Percentiles rank a stretch among this genome's conserved stretches.
These are phyloP conservation scores for Sterrhoptilus dennistouni DNA, from an alignment of 2,113 vertebrate species.

Conservation along the genomic window DNA sequence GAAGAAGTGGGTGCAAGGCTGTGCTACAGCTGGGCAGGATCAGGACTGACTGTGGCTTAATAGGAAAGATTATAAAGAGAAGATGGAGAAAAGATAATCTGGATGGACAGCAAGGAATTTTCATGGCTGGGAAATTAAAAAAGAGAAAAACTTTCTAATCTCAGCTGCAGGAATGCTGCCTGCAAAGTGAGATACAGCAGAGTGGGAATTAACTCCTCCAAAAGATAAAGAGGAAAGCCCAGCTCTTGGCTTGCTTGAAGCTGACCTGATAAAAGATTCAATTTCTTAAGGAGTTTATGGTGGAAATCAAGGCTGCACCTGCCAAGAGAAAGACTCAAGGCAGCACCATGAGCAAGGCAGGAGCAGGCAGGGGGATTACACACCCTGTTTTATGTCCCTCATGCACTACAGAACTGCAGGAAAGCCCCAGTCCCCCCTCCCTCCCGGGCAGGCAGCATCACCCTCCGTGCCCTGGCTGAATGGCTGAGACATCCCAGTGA, in stretches of 20 bases:
- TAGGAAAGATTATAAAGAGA: neutral
- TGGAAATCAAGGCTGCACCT: neutral
- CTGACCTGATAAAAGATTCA: neutral
- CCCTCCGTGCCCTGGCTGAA: accelerated
- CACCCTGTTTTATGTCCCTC: neutral
- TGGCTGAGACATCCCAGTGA: accelerated
- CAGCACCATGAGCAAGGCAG: neutral
- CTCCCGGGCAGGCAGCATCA: neutral
- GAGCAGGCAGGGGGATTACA: neutral
- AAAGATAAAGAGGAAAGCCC: neutral
- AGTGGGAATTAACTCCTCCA: slow-evolving; percentile 10
- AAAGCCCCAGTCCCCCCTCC: neutral
- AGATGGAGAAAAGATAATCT: neutral
- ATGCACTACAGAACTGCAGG: neutral
- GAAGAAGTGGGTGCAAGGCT: neutral
- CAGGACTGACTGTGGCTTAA: neutral
- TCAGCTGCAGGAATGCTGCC: neutral
- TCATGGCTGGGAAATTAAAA: neutral
- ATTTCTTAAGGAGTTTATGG: slow-evolving; percentile 22
- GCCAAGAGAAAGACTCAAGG: neutral
- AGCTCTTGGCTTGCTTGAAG: neutral
- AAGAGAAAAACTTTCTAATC: slow-evolving; percentile 1
- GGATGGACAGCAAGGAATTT: neutral
- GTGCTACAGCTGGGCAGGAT: neutral
- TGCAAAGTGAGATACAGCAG: slow-evolving; percentile 28